Evolutionary conservation across 2,797 vertebrate species (phyloP), one percentile per base, ranked within the genome.

Genomic region (Merluccius polli): DNA sequence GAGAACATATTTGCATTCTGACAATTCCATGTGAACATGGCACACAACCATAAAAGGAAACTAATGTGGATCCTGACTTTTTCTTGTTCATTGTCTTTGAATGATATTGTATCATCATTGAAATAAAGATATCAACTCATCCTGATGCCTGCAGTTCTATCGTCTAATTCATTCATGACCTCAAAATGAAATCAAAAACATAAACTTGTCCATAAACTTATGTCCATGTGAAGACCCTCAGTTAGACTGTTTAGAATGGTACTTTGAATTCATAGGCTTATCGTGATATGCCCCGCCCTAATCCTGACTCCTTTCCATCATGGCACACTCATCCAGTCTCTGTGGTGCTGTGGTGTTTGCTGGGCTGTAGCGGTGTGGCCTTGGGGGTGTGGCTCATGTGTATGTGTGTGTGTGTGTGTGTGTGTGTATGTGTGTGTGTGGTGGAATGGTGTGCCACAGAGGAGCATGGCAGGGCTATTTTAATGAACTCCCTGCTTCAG

Each of bases 401-500:
- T 48, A 16, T 48, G 44, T 35, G 33, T 35, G 33, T 35, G 33
- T 35, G 33, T 35, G 33, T 35, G 33, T 35, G 33, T 35, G 33
- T 35, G 33, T 35, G 33, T 35, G 33, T 35, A 8, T 35, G 33
- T 3, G 33, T 35, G 33, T 35, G 33, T 35, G 3, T 3, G 35
- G 12, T 15, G 73, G 75, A 31, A 82, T 82, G 84, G 80, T 81
- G 80, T 84, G 83, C 78, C 82, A 75, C 85, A 70, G 81, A 86
- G 84, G 89, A 86, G 87, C 77, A 81, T 82, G 84, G 73, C 82
- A 84, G 85, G 87, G 87, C 86, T 89, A 79, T 84, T 90, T 90
- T 90, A 92, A 92, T 90, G 89, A 92, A 91, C 90, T 90, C 86
- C 77, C 84, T 84, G 79, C 83, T 86, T 88, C 84, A 81, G 44